These are phyloP conservation scores for Megaptera novaeangliae DNA, from an alignment of 2,113 vertebrate genomes.

Conservation along the genomic window DNA sequence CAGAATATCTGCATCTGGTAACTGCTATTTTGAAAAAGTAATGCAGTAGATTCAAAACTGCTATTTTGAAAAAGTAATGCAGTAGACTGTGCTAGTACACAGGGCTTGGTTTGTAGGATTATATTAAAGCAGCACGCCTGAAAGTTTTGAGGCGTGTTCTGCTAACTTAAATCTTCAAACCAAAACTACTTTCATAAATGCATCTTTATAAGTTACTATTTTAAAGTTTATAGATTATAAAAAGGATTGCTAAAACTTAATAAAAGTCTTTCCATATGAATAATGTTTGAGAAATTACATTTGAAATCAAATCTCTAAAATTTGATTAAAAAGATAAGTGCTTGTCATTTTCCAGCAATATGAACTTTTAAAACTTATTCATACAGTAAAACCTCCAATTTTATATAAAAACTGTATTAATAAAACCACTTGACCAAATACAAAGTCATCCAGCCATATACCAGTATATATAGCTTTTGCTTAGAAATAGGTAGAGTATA, in stretches of 20 bases:
- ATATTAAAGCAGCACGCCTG: neutral
- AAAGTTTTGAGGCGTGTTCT: neutral
- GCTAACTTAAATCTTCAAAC: neutral
- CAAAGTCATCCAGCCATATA: neutral
- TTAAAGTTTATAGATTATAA: slow-evolving; percentile 1
- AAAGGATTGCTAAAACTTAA: neutral
- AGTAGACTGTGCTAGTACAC: neutral
- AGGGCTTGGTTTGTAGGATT: neutral
- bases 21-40: neutral
- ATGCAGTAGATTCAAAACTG: neutral
- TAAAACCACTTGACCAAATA: slow-evolving; percentile 36
- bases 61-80: neutral
- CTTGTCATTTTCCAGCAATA: neutral
- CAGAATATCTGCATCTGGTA: neutral
- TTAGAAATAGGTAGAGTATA: neutral
- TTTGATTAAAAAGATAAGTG: neutral
- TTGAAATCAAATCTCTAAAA: slow-evolving; percentile 28
- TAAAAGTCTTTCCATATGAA: slow-evolving; percentile 26
- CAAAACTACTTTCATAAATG: neutral
- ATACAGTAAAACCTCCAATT: neutral
- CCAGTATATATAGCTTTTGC: neutral
- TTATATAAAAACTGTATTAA: slow-evolving; percentile 15
- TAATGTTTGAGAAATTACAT: neutral
- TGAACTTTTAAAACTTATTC: slow-evolving; percentile 7
- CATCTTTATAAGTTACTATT: neutral